Evolutionary conservation across 2,888 invertebrate genomes (phyloP).

Genomic region (Polymixis flavicincta): DNA sequence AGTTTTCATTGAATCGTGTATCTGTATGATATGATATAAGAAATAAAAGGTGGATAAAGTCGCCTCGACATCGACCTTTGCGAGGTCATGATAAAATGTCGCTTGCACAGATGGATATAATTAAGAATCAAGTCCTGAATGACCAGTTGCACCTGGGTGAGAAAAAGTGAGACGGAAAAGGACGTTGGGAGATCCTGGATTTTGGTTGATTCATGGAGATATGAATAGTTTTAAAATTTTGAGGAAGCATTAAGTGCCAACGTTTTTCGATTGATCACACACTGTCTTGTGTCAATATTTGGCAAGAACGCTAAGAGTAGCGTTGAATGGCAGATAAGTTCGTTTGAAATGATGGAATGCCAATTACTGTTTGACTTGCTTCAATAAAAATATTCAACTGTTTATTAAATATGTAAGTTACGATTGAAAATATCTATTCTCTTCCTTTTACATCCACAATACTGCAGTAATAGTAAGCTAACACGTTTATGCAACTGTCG

Average conservation of each 20-base stretch:
- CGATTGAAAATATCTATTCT: slow-evolving; percentile 13
- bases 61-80: slow-evolving; percentile 81
- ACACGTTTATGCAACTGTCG: slow-evolving; percentile 34
- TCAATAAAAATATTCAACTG: slow-evolving; percentile 6
- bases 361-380: slow-evolving; percentile 3
- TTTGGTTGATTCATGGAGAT: neutral
- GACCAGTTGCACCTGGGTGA: slow-evolving; percentile 40
- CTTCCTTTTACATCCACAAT: slow-evolving; percentile 30
- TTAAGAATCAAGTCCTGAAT: slow-evolving; percentile 37
- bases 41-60: slow-evolving; percentile 71
- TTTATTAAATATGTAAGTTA: slow-evolving; percentile 1
- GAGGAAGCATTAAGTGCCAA: slow-evolving; percentile 14
- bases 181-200: neutral
- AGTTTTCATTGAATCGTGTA: slow-evolving; percentile 78
- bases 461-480: slow-evolving; percentile 32
- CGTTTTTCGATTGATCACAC: slow-evolving; percentile 22
- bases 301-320: slow-evolving; percentile 12
- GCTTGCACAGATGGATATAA: slow-evolving; percentile 62
- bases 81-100: slow-evolving; percentile 79
- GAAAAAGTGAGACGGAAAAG: slow-evolving; percentile 13
- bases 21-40: slow-evolving; percentile 47
- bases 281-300: slow-evolving; percentile 39
- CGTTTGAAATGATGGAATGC: slow-evolving; percentile 1
- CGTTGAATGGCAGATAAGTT: neutral
- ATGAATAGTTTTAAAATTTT: slow-evolving; percentile 16